A percentile compares a stretch with the other conserved stretches of the same genome.
Conservation (phyloP, 2,797 vertebrate species). For the Holocentrus rufus region DNA sequence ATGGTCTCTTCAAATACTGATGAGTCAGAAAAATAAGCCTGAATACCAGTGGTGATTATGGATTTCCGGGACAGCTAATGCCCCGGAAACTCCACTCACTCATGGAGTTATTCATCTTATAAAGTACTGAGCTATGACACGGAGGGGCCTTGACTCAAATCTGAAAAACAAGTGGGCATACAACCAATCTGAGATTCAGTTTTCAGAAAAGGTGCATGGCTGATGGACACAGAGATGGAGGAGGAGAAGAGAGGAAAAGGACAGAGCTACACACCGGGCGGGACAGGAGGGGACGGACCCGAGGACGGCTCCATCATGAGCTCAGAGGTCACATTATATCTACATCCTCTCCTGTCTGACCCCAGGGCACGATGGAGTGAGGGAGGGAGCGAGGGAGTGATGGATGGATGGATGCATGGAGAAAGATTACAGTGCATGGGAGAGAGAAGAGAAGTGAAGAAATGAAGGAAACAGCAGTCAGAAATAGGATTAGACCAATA, state of each 20-base stretch:
- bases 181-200: too few species aligned
- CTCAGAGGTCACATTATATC: slow-evolving; percentile 77
- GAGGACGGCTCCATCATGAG: slow-evolving; percentile 74
- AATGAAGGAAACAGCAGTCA: background rate
- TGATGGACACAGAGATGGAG: background rate
- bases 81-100: too few species aligned
- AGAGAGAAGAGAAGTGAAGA: slow-evolving; percentile 13
- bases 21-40: too few species aligned
- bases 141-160: too few species aligned
- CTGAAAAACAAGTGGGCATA: too few species aligned
- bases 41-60: too few species aligned
- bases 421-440: background rate
- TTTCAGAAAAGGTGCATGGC: slow-evolving; percentile 14
- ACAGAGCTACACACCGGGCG: slow-evolving; percentile 59
- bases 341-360: slow-evolving; percentile 72
- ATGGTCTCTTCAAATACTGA: too few species aligned
- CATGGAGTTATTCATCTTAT: too few species aligned
- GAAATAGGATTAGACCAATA: slow-evolving; percentile 10
- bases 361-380: slow-evolving; percentile 40
- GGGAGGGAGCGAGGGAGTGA: background rate
- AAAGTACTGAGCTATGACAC: too few species aligned
- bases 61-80: too few species aligned
- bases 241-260: background rate
- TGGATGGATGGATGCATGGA: slow-evolving; percentile 10
- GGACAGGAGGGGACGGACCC: slow-evolving; percentile 57